Base-by-base conservation (phyloP, 2,888 invertebrate species). In the Nematopogon swammerdamellus region DNA sequence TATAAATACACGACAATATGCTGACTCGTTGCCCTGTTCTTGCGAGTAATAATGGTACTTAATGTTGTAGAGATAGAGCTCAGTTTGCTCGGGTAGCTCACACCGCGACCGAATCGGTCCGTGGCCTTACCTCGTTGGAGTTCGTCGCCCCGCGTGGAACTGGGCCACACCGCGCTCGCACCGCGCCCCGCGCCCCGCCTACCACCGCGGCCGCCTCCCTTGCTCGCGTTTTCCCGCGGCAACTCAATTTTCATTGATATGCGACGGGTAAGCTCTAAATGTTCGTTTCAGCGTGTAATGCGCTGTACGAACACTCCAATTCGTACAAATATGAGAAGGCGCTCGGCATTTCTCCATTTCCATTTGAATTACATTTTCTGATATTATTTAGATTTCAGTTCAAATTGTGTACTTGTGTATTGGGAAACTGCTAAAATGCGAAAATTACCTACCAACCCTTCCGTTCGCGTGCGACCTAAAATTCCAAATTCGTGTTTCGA, bases 81-180 rank as follows among this genome's bases (percentile, higher is more conserved):
- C 8, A 3, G 14, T 36, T 36, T 36, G n/a, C 36, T 14, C 11
- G 3, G 8, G 3, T 6, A 6, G 36, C 4, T 6, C 14, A 14
- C 3, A 36, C 36, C 6, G 8, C 11, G 36, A 14, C 36, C 36
- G 36, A 36, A 14, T 36, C 36, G 11, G 36, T 14, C 36, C 76
- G 77, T 75, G 80, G 80, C 80, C 80, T 80, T 75, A 80, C 80
- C 80, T 80, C 80, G 71, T 74, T 80, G 65, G 74, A 75, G 80
- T 77, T 76, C 80, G 74, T 80, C 67, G 73, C 79, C 80, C 79
- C 77, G 74, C 67, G 19, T 68, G 69, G 70, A 80, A 79, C 77
- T 80, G 62, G 80, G 80, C 66, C 80, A 76, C 71, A 74, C 70
- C 72, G 73, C 72, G 72, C 71, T 68, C 63, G 63, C 63, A 58